phyloP scores from a whole-genome alignment of 2,888 invertebrate genomes.

The Cryptus armator region DNA sequence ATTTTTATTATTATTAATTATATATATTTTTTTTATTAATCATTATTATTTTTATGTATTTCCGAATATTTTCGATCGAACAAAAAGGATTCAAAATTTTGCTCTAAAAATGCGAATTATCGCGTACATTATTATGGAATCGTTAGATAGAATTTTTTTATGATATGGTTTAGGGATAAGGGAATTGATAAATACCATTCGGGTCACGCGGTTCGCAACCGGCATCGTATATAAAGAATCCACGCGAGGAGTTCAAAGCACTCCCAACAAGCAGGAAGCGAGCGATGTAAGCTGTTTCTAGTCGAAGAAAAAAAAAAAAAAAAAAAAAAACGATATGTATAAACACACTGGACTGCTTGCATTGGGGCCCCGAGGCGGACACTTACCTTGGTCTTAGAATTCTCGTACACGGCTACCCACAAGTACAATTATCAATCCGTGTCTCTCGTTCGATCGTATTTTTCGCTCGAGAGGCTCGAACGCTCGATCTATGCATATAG shows the following conservation, averaged over 20 bases:
- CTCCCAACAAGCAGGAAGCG: conserved; percentile 73
- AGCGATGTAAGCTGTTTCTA: conserved; percentile 21
- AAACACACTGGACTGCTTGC: conserved; percentile 24
- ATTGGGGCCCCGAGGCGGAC: conserved; percentile 68
- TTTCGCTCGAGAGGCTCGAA: conserved; percentile 52
- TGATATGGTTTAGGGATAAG: background rate
- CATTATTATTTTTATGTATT: background rate
- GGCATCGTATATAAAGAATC: background rate
- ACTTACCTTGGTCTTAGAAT: conserved; percentile 74
- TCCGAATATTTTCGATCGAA: too few species aligned
- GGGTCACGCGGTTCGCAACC: conserved; percentile 15
- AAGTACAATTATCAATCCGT: conserved; percentile 51
- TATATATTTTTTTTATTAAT: background rate
- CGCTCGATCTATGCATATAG: conserved; percentile 29
- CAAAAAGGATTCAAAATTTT: too few species aligned
- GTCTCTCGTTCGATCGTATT: conserved; percentile 54
- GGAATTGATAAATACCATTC: conserved; percentile 30
- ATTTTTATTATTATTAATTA: background rate
- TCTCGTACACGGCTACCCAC: conserved; percentile 37
- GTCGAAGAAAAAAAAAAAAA: background rate
- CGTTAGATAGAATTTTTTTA: background rate
- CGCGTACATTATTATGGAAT: background rate
- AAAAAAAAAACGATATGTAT: conserved; percentile 22
- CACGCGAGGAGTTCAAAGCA: conserved; percentile 73
- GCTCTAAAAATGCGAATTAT: too few species aligned